Percentiles rank a stretch among this genome's conserved stretches.
phyloP scores from a whole-genome alignment of 2,797 vertebrate species.

The Fistularia commersonii region DNA sequence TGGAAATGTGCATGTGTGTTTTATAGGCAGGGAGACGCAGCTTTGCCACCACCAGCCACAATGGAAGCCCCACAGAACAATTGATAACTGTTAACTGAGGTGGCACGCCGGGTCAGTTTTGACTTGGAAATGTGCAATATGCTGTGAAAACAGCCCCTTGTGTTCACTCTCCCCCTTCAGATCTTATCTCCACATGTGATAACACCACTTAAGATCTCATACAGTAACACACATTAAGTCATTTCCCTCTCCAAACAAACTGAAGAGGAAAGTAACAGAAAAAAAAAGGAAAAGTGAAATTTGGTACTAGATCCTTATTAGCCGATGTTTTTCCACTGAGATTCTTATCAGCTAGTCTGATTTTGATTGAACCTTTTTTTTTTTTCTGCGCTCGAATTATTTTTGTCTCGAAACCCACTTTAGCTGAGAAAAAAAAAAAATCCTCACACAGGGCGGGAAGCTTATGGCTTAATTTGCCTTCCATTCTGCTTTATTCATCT shows the following conservation, averaged over 20 bases:
- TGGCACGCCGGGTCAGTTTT: conserved; percentile 56
- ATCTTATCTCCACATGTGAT: conserved; percentile 73
- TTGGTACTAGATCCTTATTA: conserved; percentile 37
- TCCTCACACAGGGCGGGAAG: conserved; percentile 34
- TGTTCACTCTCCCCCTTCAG: conserved; percentile 41
- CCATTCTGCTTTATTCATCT: conserved; percentile 58
- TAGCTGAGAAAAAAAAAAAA: conserved; percentile 28
- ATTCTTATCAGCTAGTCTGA: conserved; percentile 49
- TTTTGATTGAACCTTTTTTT: conserved; percentile 34
- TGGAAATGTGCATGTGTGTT: conserved; percentile 55
- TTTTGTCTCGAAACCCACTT: conserved; percentile 50
- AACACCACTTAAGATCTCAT: conserved; percentile 74
- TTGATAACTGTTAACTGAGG: conserved; percentile 63
- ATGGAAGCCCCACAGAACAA: conserved; percentile 49
- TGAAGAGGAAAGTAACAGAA: conserved; percentile 19
- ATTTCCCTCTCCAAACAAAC: conserved; percentile 74
- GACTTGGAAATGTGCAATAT: conserved; percentile 73
- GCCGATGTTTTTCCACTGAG: conserved; percentile 28
- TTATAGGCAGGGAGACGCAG: conserved; percentile 43
- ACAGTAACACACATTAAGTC: conserved; percentile 75
- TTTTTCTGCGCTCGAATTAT: conserved; percentile 31
- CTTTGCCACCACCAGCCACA: conserved; percentile 41
- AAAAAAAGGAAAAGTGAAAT: conserved; percentile 35
- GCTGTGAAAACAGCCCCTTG: conserved; percentile 70
- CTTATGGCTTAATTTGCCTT: conserved; percentile 58